Evolutionary conservation across 2,113 vertebrate species (phyloP).

Genomic region (Tragelaphus imberbis): DNA sequence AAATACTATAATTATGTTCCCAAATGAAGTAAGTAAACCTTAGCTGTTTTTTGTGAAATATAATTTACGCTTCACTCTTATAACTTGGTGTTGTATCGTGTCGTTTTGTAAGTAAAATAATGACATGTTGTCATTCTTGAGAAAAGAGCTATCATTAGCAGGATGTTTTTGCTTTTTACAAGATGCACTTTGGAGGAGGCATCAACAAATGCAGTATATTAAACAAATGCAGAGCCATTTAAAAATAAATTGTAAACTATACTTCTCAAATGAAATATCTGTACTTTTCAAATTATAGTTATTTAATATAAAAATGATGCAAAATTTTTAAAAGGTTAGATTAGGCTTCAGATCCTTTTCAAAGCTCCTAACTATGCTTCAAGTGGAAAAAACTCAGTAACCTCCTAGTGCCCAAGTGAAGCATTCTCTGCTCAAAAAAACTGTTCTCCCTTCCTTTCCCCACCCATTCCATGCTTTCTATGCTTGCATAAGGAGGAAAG

Average conservation of each 20-base stretch:
- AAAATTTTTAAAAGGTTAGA: not conserved
- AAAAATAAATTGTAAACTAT: slow-evolving; percentile 25
- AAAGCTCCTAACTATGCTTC: not conserved
- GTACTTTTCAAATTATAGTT: slow-evolving; percentile 45
- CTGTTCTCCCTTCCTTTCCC: not conserved
- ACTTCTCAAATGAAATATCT: not conserved
- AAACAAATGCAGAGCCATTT: slow-evolving; percentile 13
- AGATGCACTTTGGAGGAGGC: not conserved
- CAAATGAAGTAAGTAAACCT: slow-evolving; percentile 39
- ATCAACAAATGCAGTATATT: not conserved
- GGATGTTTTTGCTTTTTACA: slow-evolving; percentile 4
- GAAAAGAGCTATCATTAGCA: slow-evolving; percentile 35
- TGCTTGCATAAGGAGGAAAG: not conserved
- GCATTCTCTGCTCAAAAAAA: not conserved
- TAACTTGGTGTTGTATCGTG: slow-evolving; percentile 9
- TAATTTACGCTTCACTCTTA: slow-evolving; percentile 39
- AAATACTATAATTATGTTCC: slow-evolving; percentile 54
- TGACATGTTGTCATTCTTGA: slow-evolving; percentile 34
- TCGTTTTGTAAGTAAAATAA: slow-evolving; percentile 55
- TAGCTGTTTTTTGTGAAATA: slow-evolving; percentile 13
- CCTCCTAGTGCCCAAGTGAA: not conserved
- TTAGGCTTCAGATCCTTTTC: not conserved
- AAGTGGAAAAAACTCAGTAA: not conserved
- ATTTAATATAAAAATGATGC: slow-evolving; percentile 3
- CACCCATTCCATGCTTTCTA: not conserved